Percentiles rank a stretch among this genome's conserved stretches.
Conservation (phyloP, 2,113 vertebrate species). For the Myiopsitta monachus region DNA sequence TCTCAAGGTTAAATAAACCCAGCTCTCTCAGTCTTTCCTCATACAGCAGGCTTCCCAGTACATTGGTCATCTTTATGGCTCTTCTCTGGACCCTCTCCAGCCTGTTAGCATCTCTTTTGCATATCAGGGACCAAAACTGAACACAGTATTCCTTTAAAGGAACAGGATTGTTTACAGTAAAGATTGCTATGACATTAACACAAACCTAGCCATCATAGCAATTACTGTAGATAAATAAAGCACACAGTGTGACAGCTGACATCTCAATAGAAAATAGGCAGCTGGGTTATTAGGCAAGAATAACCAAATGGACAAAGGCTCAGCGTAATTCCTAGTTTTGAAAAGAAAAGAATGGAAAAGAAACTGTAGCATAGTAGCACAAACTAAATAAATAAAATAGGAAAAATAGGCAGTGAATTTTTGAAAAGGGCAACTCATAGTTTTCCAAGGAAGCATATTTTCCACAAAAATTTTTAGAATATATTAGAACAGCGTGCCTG, state of each 20-base stretch:
- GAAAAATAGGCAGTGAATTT: not conserved
- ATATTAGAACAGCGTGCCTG: not conserved
- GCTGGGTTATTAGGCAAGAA: not conserved
- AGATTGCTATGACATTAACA: not conserved
- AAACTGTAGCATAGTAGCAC: not conserved
- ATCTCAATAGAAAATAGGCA: not conserved
- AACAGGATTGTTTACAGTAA: not conserved
- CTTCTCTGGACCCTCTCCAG: not conserved
- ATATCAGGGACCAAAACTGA: not conserved
- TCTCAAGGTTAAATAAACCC: not conserved
- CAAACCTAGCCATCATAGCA: not conserved
- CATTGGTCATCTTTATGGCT: not conserved
- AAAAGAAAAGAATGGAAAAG: not conserved
- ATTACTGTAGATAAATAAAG: not conserved
- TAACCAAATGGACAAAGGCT: not conserved
- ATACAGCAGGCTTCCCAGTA: not conserved
- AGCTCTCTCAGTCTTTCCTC: not conserved
- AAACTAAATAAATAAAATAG: not conserved
- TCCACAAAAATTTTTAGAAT: not conserved
- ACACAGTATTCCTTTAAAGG: not conserved
- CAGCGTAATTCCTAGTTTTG: not conserved
- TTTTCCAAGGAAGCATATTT: not conserved
- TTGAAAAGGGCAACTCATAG: not conserved
- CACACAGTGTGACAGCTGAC: not conserved
- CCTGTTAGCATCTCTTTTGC: not conserved